These are phyloP conservation scores for Sebastes reedi DNA, from an alignment of 2,797 vertebrate species.

Conservation along the genomic window DNA sequence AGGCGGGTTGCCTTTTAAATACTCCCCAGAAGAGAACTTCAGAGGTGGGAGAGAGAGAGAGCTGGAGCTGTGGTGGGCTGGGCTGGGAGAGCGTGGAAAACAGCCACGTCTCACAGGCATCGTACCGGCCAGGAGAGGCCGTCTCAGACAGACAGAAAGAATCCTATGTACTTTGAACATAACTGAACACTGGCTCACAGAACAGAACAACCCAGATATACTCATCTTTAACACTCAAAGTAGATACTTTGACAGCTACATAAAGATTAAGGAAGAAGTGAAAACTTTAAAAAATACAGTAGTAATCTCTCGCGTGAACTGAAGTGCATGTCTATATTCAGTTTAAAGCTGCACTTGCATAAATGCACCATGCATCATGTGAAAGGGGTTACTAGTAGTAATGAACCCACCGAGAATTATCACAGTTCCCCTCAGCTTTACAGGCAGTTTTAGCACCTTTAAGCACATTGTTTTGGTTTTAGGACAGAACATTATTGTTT, in stretches of 20 bases:
- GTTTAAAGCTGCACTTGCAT: neutral
- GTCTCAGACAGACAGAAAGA: conserved; percentile 59
- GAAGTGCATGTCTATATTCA: neutral
- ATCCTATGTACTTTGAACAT: conserved; percentile 42
- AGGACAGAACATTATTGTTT: neutral
- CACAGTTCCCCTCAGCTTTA: neutral
- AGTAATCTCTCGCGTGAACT: neutral
- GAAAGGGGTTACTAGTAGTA: neutral
- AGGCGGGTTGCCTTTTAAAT: conserved; percentile 69
- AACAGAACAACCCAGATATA: conserved; percentile 7
- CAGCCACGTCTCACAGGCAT: conserved; percentile 81
- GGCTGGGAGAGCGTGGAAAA: conserved; percentile 75
- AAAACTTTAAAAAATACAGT: neutral
- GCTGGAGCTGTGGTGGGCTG: conserved; percentile 55
- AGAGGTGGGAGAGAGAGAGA: conserved; percentile 55
- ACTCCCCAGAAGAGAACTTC: conserved; percentile 69
- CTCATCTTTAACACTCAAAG: neutral
- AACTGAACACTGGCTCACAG: conserved; percentile 33
- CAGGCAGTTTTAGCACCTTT: neutral
- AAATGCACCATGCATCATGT: neutral
- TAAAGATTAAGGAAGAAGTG: neutral
- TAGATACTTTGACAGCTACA: conserved; percentile 8
- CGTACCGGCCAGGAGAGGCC: conserved; percentile 63
- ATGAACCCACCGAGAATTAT: neutral
- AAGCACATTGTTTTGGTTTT: neutral